Conservation (phyloP, 2,113 vertebrate genomes). For the Nothobranchius furzeri region DNA sequence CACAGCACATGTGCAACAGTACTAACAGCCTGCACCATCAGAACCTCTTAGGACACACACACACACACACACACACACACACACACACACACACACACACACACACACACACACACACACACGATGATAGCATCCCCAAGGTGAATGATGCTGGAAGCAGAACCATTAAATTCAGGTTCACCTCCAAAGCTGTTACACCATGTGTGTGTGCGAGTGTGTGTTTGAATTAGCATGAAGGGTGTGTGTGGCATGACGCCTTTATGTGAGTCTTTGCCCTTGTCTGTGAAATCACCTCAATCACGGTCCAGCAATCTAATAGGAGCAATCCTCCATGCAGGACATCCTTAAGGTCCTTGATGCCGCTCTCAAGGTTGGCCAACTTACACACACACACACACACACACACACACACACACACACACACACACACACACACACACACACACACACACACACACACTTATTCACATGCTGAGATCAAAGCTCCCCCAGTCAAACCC, state of each 20-base stretch:
- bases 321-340: constrained; percentile 39
- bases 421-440: constrained; percentile 2
- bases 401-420: constrained; percentile 5
- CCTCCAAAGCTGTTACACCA: constrained; percentile 29
- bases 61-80: not conserved
- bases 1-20: constrained; percentile 8
- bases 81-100: not conserved
- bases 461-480: constrained; percentile 26
- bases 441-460: not conserved
- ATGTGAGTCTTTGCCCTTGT: constrained; percentile 40
- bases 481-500: constrained; percentile 57
- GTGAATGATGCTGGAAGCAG: constrained; percentile 32
- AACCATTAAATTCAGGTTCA: constrained; percentile 42
- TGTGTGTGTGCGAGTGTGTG: constrained; percentile 6
- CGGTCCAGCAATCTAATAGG: constrained; percentile 38
- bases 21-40: not conserved
- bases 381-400: not conserved
- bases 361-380: constrained; percentile 60
- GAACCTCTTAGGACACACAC: constrained; percentile 18
- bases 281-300: constrained; percentile 34
- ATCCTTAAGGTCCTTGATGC: constrained; percentile 38
- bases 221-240: constrained; percentile 1
- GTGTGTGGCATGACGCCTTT: constrained; percentile 7
- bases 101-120: not conserved
- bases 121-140: not conserved